Percentiles rank a stretch among this genome's conserved stretches.
phyloP scores from a whole-genome alignment of 2,888 invertebrate species.

The Pristionchus japonicus region DNA sequence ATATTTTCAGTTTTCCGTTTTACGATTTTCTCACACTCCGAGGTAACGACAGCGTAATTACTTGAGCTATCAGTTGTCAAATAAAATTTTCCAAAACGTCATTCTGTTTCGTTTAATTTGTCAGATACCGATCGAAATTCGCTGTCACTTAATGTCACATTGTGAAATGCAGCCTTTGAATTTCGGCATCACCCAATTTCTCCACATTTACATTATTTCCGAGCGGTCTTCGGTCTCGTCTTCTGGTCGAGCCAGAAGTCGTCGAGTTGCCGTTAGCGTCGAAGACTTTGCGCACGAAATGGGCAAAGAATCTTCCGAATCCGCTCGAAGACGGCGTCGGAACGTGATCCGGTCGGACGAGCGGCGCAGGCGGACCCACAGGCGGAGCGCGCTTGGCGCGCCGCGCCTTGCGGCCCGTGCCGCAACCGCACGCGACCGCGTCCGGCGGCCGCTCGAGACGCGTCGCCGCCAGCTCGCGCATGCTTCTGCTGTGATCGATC shows the following conservation, averaged over 20 bases:
- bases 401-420: constrained; percentile 41
- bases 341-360: constrained; percentile 37
- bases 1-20: neutral
- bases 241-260: constrained; percentile 20
- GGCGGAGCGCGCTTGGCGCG: neutral
- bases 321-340: neutral
- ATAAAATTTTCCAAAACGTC: too few species aligned
- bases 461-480: constrained; percentile 36
- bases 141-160: too few species aligned
- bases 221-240: constrained; percentile 25
- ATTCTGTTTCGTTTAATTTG: too few species aligned
- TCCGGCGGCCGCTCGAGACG: constrained; percentile 58
- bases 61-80: neutral
- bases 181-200: neutral
- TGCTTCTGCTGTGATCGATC: neutral
- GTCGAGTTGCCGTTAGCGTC: constrained; percentile 47
- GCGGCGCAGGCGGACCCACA: neutral
- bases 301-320: constrained; percentile 57
- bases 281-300: constrained; percentile 64
- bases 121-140: too few species aligned
- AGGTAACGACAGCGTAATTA: neutral
- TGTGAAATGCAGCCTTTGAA: too few species aligned
- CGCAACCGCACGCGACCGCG: constrained; percentile 62
- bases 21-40: neutral
- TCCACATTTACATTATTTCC: neutral